Percentiles rank a stretch among this genome's conserved stretches.
Evolutionary conservation across 2,797 vertebrate species (phyloP).

Genomic region (Darevskia mixta): DNA sequence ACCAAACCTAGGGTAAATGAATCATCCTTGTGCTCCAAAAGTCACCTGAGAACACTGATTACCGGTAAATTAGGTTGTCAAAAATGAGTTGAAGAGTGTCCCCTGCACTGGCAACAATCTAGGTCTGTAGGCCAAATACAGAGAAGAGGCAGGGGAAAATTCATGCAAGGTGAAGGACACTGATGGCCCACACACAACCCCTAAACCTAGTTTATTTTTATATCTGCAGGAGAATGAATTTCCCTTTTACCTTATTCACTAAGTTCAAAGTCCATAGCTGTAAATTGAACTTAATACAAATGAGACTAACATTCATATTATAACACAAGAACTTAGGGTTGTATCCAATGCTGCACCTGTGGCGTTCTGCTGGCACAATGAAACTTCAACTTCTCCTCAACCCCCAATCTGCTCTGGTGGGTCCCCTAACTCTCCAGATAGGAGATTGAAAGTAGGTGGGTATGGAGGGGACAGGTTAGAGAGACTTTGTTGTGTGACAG

Average conservation of each 20-base stretch:
- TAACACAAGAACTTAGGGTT: constrained; percentile 7
- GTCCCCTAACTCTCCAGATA: too few species aligned
- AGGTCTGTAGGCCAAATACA: background rate
- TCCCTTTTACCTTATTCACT: constrained; percentile 49
- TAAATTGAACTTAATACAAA: constrained; percentile 32
- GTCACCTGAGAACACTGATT: background rate
- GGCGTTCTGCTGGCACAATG: too few species aligned
- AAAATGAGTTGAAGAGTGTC: background rate
- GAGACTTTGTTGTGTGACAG: too few species aligned
- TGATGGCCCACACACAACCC: background rate
- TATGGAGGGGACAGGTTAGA: too few species aligned
- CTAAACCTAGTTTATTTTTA: constrained; percentile 19
- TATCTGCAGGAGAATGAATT: constrained; percentile 5
- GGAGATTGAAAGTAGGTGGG: too few species aligned
- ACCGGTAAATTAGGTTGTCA: background rate
- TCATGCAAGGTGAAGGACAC: background rate
- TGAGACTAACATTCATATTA: constrained; percentile 50
- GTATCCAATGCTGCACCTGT: too few species aligned
- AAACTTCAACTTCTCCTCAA: too few species aligned
- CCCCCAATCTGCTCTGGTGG: too few species aligned
- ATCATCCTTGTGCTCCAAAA: background rate
- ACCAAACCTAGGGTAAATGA: background rate
- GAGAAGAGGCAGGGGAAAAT: background rate
- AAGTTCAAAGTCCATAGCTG: constrained; percentile 51
- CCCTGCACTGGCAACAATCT: background rate